Conservation (phyloP, 2,888 invertebrate species). For the Cloeon dipterum region DNA sequence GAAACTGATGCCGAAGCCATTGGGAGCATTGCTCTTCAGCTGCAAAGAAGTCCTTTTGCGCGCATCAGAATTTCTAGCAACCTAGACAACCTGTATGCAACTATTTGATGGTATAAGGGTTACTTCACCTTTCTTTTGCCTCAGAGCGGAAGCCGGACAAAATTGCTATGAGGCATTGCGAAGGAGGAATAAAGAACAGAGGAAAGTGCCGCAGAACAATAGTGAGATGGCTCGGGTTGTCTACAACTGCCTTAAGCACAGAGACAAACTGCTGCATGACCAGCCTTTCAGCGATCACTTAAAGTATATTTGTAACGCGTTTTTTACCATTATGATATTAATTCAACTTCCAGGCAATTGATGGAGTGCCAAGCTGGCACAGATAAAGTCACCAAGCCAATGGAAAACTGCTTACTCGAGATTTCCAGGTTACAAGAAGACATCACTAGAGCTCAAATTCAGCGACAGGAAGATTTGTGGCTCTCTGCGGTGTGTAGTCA, state of each 20-base stretch:
- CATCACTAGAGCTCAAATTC: slow-evolving; percentile 8
- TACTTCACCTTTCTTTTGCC: not conserved
- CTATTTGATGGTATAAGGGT: too few relatives aligned
- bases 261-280: slow-evolving; percentile 22
- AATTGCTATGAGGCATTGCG: slow-evolving; percentile 22
- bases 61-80: not conserved
- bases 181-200: slow-evolving; percentile 21
- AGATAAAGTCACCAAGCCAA: slow-evolving; percentile 8
- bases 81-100: not conserved
- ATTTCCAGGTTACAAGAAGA: slow-evolving; percentile 8
- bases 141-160: slow-evolving; percentile 20
- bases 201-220: slow-evolving; percentile 22
- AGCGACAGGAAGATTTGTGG: slow-evolving; percentile 12
- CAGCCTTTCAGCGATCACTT: slow-evolving; percentile 10
- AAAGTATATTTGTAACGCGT: slow-evolving; percentile 7
- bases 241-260: slow-evolving; percentile 28
- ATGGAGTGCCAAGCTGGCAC: slow-evolving; percentile 9
- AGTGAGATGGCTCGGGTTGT: slow-evolving; percentile 28
- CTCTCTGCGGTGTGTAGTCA: too few relatives aligned
- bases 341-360: slow-evolving; percentile 8
- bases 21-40: slow-evolving; percentile 5
- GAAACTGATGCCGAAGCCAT: slow-evolving; percentile 6
- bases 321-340: not conserved
- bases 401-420: slow-evolving; percentile 8
- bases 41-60: slow-evolving; percentile 5